phyloP scores from a whole-genome alignment of 2,797 vertebrate genomes.

The Lagorchestes hirsutus region DNA sequence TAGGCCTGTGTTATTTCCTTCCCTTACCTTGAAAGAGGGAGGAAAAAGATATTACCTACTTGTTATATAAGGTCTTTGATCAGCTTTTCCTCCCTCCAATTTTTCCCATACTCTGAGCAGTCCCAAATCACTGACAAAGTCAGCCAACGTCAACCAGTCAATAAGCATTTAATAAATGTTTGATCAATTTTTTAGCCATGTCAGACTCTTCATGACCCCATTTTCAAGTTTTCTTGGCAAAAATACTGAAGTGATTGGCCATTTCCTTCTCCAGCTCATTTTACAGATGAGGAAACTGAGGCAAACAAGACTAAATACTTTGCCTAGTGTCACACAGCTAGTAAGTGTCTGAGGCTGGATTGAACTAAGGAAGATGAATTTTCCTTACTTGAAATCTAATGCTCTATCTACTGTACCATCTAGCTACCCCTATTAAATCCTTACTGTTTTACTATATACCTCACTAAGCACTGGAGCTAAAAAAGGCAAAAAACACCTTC shows the following conservation, averaged over 20 bases:
- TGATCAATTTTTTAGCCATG: not conserved
- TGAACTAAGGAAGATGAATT: not conserved
- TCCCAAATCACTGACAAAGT: too few relatives aligned
- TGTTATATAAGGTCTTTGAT: not conserved
- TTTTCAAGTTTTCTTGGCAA: not conserved
- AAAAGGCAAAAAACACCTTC: not conserved
- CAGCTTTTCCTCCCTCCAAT: not conserved
- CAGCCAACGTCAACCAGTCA: not conserved
- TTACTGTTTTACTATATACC: too few relatives aligned
- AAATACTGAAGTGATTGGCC: not conserved
- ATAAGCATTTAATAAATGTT: not conserved
- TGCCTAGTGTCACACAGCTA: not conserved
- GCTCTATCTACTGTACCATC: not conserved
- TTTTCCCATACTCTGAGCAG: not conserved
- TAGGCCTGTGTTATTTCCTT: not conserved
- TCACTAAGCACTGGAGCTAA: too few relatives aligned
- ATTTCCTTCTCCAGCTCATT: not conserved
- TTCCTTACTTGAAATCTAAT: not conserved
- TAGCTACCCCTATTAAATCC: not conserved
- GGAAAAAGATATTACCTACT: not conserved
- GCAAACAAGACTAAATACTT: not conserved
- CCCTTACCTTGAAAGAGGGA: not conserved
- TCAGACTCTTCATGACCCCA: not conserved
- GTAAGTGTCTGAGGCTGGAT: not conserved
- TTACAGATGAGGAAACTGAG: not conserved